Base-by-base conservation (phyloP, 2,888 invertebrate species). In the Lepidocyrtoides sp. region DNA sequence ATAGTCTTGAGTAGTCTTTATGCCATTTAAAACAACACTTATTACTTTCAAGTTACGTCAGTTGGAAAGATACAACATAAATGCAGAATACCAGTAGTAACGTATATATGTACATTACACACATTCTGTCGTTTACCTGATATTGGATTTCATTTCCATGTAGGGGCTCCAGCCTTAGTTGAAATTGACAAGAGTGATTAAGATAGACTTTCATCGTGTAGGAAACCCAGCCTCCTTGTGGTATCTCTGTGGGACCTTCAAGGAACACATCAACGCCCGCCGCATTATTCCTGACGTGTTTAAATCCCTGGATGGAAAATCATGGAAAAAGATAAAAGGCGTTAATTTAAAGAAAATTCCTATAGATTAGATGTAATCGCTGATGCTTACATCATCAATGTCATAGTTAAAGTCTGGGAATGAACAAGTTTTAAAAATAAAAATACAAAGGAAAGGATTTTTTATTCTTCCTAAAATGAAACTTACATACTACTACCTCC, bases 181-280 rank as follows among this genome's bases (percentile, higher is more conserved):
- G 89, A 75, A 93, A 92, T 60, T 83, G 91, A 77, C 89, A 60
- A 4, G 92, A 72, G 51, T 92, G 91, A 51, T 87, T 85, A 36
- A 92, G 83, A 75, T 91, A 90, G 57, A 93, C 90, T 83, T 90
- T 93, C 51, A 93, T 91, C 17, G 32, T 23, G 88, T 90, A 93
- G 0, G 93, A 91, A 14, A 89, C 75, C 93, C 93, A 93, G 0
- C 92, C 93, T 17, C 93, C 93, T 77, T 93, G 93, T 3, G 89
- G 93, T 14, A 93, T 91, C 60, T 92, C 93, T 32, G 79, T 81
- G 0, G 93, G 92, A 14, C 93, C 93, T 81, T 89, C 85, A 12
- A 93, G 54, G 17, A 60, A 48, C 23, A 92, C 44, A 41, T 90
- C 66, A 48, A 92, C 79, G 32, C 66, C 89, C 2, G 44, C 63